phyloP scores from a whole-genome alignment of 2,113 vertebrate species.

The Gambusia holbrooki region DNA sequence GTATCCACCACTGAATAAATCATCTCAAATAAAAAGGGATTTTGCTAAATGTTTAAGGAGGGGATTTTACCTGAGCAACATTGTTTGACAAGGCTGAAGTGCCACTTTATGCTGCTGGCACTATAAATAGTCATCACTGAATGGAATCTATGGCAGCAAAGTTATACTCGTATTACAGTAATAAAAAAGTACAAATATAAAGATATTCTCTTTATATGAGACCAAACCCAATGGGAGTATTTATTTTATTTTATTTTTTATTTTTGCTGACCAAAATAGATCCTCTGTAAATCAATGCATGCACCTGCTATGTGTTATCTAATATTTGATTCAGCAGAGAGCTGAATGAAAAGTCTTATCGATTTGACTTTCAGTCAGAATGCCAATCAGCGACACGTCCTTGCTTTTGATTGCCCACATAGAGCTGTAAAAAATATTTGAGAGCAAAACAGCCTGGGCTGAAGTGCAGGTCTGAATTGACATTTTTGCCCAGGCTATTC shows the following conservation, averaged over 20 bases:
- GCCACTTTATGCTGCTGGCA: background rate
- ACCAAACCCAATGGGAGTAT: background rate
- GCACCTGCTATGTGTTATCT: background rate
- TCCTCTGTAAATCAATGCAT: background rate
- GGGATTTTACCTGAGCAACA: background rate
- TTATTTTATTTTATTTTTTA: background rate
- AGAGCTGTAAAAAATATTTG: conserved; percentile 8
- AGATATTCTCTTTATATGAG: too few species aligned
- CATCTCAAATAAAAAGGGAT: too few species aligned
- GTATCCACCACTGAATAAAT: background rate
- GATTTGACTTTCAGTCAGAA: conserved; percentile 11
- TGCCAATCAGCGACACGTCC: conserved; percentile 17
- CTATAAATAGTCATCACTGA: background rate
- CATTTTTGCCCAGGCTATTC: background rate
- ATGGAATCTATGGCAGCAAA: background rate
- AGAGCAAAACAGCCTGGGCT: conserved; percentile 14
- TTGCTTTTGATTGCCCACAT: conserved; percentile 23
- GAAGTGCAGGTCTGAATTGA: conserved; percentile 6
- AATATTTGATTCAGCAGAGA: conserved; percentile 10
- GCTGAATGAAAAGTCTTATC: conserved; percentile 12
- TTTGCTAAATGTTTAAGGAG: too few species aligned
- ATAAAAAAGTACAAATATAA: too few species aligned
- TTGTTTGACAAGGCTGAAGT: background rate
- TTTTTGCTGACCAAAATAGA: background rate
- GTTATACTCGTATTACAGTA: background rate